Conservation (phyloP, 2,888 invertebrate genomes). For the Quadriops clusia region DNA sequence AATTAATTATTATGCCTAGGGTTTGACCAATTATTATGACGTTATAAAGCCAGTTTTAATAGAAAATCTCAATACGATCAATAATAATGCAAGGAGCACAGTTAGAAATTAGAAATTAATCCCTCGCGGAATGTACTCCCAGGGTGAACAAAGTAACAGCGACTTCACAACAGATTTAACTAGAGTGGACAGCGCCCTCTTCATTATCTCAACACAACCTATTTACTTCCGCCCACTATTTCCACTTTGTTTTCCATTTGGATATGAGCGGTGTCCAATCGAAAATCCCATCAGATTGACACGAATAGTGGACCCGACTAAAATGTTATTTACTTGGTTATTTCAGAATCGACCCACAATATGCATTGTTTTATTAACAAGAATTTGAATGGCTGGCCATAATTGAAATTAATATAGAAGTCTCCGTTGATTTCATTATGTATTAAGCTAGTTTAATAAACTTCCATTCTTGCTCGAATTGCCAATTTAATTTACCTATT, state of each 20-base stretch:
- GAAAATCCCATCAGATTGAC: constrained; percentile 17
- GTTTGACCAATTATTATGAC: no score
- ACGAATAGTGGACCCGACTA: constrained; percentile 22
- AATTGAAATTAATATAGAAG: constrained; percentile 33
- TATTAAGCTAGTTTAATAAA: constrained; percentile 22
- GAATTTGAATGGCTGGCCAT: constrained; percentile 28
- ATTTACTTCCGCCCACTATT: constrained; percentile 17
- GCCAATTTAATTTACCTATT: no score
- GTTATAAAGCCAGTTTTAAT: no score
- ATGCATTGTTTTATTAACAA: constrained; percentile 30
- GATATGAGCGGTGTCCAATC: constrained; percentile 8
- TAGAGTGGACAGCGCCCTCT: constrained; percentile 32
- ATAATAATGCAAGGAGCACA: no score
- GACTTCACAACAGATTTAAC: constrained; percentile 31
- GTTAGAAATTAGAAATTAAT: no score
- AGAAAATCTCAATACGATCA: no score
- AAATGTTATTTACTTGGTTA: constrained; percentile 28
- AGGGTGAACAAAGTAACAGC: constrained; percentile 25
- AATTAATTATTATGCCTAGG: no score
- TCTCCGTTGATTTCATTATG: constrained; percentile 27
- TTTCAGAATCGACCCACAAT: constrained; percentile 27
- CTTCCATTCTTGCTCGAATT: no score
- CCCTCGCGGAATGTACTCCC: constrained; percentile 19
- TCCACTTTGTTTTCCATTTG: constrained; percentile 6
- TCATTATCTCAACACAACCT: constrained; percentile 35